phyloP scores from a whole-genome alignment of 2,888 invertebrate genomes.

The Stegophylla sp. region DNA sequence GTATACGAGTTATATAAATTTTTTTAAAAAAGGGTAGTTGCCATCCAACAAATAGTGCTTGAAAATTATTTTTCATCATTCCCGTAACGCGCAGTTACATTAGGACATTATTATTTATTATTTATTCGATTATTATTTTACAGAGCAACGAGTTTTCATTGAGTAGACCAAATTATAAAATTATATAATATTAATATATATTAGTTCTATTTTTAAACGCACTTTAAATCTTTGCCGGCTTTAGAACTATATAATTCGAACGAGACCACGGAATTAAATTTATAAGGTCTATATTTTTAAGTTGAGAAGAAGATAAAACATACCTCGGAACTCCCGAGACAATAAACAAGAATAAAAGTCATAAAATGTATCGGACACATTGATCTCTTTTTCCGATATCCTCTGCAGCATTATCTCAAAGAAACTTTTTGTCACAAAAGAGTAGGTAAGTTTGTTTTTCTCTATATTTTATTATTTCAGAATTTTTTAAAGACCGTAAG shows the following conservation, averaged over 20 bases:
- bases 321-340: slow-evolving; percentile 33
- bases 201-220: too few species aligned
- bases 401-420: slow-evolving; percentile 11
- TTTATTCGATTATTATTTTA: too few species aligned
- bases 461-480: background rate
- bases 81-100: too few species aligned
- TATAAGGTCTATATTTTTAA: slow-evolving; percentile 24
- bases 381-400: slow-evolving; percentile 11
- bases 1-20: too few species aligned
- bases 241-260: slow-evolving; percentile 1
- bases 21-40: too few species aligned
- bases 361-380: slow-evolving; percentile 43
- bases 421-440: background rate
- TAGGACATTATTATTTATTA: too few species aligned
- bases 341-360: slow-evolving; percentile 22
- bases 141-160: too few species aligned
- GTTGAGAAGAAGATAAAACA: slow-evolving; percentile 24
- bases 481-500: too few species aligned
- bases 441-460: background rate
- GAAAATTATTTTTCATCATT: too few species aligned
- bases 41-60: too few species aligned
- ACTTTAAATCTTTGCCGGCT: background rate
- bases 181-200: too few species aligned
- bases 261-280: background rate
- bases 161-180: too few species aligned